Evolutionary conservation across 1,140 invertebrate genomes (phyloP), one percentile per base, ranked within the genome.

Genomic region (Sitobion miscanthi): DNA sequence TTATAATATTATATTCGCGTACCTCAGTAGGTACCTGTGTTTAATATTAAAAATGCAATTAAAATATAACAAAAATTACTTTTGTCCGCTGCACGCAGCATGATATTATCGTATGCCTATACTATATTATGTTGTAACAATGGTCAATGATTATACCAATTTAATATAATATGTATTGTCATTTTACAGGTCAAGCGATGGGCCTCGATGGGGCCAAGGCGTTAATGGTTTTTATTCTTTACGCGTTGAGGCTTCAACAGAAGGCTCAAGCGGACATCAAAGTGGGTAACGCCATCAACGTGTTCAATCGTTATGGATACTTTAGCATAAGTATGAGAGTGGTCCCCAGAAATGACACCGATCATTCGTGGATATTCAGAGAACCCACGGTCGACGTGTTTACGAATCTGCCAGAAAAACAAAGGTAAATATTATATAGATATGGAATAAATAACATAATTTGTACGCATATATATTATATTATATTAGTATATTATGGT

Each of bases 321-420:
- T 96, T 98, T 94, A 97, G 97, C 95, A 97, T 98, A 95, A 97
- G 97, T 94, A 98, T 98, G 97, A 96, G 97, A 92, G 97, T 98
- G 6, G 97, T 98, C 6, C 97, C 97, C 1, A 96, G 97, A 25
- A 98, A 98, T 95, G 97, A 98, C 94, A 96, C 96, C 1, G 97
- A 97, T 77, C 95, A 94, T n/a, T 96, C 96, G 25, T 98, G 97
- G 97, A 96, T 98, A 86, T 98, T 98, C 95, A 96, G 97, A 2
- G 97, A 98, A 94, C 97, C 97, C 0, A 98, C 97, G 0, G 96
- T 97, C 83, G 97, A 97, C 94, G 96, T 98, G 45, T 98, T 98
- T 95, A 95, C 95, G 52, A 96, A 97, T 94, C 95, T 94, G 20
- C 88, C 94, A 8, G 93, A 94, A 57, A 94, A 94, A 94, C 93